Evolutionary conservation across 1,140 invertebrate species (phyloP).

Genomic region (Trypoxylus dichotomus): DNA sequence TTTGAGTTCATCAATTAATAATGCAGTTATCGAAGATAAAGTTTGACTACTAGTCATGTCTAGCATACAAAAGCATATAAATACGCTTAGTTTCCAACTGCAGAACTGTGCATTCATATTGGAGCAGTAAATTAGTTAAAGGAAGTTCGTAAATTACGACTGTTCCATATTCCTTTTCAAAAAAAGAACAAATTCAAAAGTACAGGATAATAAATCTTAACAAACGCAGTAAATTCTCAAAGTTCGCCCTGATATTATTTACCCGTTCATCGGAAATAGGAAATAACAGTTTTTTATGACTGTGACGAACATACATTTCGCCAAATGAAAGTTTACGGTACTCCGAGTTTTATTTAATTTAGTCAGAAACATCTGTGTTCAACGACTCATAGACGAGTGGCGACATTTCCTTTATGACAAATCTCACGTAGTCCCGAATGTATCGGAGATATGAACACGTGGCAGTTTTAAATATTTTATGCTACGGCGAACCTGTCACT

Average conservation of each 20-base stretch:
- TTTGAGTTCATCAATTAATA: no score
- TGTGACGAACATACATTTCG: background rate
- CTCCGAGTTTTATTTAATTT: constrained; percentile 9
- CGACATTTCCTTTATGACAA: constrained; percentile 7
- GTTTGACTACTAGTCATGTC: no score
- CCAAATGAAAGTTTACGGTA: constrained; percentile 12
- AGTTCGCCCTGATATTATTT: background rate
- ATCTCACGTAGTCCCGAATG: background rate
- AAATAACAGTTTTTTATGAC: constrained; percentile 7
- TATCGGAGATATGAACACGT: constrained; percentile 6
- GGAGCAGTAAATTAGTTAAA: no score
- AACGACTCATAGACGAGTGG: constrained; percentile 17
- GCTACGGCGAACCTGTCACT: constrained; percentile 7
- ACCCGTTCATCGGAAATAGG: background rate
- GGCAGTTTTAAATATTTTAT: constrained; percentile 4
- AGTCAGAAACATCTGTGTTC: constrained; percentile 21
- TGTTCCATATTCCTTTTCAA: no score
- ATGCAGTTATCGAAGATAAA: no score
- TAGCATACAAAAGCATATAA: no score
- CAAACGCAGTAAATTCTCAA: background rate
- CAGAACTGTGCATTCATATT: no score
- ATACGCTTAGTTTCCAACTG: no score
- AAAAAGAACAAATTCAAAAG: no score
- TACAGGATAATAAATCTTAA: no score
- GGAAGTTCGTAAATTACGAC: no score